phyloP scores from a whole-genome alignment of 2,797 vertebrate species.

The Macropodus opercularis region DNA sequence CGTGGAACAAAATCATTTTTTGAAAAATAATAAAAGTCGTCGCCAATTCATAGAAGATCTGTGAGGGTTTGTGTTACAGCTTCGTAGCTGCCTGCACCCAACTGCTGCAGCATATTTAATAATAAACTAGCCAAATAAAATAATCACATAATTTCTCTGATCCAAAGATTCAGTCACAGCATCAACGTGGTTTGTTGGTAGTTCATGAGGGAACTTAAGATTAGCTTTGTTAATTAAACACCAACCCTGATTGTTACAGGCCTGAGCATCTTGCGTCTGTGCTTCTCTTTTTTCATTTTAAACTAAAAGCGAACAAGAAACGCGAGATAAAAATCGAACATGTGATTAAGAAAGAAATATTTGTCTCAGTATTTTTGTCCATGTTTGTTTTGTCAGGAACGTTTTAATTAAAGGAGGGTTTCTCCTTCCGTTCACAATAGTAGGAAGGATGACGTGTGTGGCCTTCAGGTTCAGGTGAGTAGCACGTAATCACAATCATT shows the following conservation, averaged over 20 bases:
- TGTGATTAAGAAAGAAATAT: not conserved
- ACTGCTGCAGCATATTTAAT: not conserved
- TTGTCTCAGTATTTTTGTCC: not conserved
- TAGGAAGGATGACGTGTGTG: not conserved
- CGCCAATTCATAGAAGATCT: not conserved
- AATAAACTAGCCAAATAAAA: not conserved
- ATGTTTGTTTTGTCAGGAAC: not conserved
- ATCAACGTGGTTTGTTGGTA: not conserved
- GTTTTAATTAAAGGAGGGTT: no score
- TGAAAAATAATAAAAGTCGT: not conserved
- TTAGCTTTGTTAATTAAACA: not conserved
- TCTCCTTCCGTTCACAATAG: not conserved
- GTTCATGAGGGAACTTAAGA: not conserved
- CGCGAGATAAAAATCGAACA: not conserved
- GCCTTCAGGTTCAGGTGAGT: not conserved
- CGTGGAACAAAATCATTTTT: not conserved
- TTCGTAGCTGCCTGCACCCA: not conserved
- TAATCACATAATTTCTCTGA: not conserved
- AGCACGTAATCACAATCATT: not conserved
- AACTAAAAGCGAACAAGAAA: not conserved
- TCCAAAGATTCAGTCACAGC: not conserved
- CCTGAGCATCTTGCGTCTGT: not conserved
- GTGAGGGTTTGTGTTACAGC: not conserved
- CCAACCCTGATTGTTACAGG: not conserved
- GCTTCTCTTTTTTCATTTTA: constrained; percentile 1